These are phyloP conservation scores for Axea sp. DNA, from an alignment of 2,888 invertebrate genomes.

Conservation along the genomic window DNA sequence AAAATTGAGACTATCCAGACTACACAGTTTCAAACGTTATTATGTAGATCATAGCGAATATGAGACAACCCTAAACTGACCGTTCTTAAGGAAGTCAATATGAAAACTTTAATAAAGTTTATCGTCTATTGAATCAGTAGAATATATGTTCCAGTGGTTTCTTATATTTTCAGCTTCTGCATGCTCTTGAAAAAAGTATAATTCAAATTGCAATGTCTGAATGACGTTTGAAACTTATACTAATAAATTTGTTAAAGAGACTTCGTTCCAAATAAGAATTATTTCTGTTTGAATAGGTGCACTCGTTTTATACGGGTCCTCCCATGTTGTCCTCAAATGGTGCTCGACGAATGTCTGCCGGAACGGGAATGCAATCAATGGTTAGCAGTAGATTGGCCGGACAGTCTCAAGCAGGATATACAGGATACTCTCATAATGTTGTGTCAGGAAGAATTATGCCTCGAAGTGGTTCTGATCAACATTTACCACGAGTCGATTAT, in stretches of 20 bases:
- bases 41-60: conserved; percentile 17
- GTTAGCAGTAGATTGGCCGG: conserved; percentile 76
- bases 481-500: conserved; percentile 92
- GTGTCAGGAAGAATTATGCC: conserved; percentile 84
- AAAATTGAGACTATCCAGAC: conserved; percentile 20
- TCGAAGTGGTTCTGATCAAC: conserved; percentile 95
- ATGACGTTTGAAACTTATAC: conserved; percentile 31
- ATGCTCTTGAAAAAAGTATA: conserved; percentile 27
- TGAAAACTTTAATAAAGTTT: too few species aligned
- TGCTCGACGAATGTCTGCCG: conserved; percentile 85
- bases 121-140: too few species aligned
- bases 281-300: conserved; percentile 81
- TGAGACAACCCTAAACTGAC: conserved; percentile 25
- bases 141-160: conserved; percentile 7
- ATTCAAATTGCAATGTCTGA: conserved; percentile 19
- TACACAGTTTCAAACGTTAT: conserved; percentile 40
- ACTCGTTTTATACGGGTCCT: conserved; percentile 88
- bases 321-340: conserved; percentile 80
- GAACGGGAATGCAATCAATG: conserved; percentile 80
- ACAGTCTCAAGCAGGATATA: conserved; percentile 79
- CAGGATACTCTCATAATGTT: conserved; percentile 80
- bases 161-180: conserved; percentile 43
- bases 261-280: conserved; percentile 26
- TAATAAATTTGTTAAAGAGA: background rate
- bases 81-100: too few species aligned